These are phyloP conservation scores for Dallia pectoralis DNA, from an alignment of 2,797 vertebrate species.

Conservation along the genomic window DNA sequence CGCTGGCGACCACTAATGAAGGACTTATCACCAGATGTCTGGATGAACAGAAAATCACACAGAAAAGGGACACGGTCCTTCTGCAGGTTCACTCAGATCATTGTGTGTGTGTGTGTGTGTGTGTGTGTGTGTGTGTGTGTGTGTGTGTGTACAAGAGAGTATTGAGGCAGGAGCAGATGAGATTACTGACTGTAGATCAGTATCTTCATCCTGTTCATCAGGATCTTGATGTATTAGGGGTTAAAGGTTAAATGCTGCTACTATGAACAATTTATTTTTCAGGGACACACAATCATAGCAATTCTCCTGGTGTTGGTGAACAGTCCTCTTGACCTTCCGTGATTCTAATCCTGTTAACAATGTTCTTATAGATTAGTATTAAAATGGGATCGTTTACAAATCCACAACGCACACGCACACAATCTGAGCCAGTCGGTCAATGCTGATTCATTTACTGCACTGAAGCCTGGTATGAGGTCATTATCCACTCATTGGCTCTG, in stretches of 20 bases:
- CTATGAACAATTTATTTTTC: neutral
- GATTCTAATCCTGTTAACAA: neutral
- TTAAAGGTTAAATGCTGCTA: neutral
- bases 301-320: neutral
- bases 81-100: neutral
- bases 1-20: constrained; percentile 14
- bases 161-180: neutral
- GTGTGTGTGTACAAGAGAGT: neutral
- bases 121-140: neutral
- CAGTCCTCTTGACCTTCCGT: constrained; percentile 1
- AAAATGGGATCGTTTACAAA: neutral
- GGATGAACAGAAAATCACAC: constrained; percentile 3
- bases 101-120: neutral
- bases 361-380: constrained; percentile 3
- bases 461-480: constrained; percentile 15
- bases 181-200: neutral
- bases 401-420: constrained; percentile 7
- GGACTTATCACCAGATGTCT: constrained; percentile 20
- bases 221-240: neutral
- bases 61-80: neutral
- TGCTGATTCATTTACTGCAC: constrained; percentile 15
- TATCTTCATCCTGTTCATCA: neutral
- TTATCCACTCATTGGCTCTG: constrained; percentile 4
- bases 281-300: constrained; percentile 2
- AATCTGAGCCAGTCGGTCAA: constrained; percentile 7